These are phyloP conservation scores for Myripristis jacobus DNA, from an alignment of 2,797 vertebrate genomes.

Conservation along the genomic window DNA sequence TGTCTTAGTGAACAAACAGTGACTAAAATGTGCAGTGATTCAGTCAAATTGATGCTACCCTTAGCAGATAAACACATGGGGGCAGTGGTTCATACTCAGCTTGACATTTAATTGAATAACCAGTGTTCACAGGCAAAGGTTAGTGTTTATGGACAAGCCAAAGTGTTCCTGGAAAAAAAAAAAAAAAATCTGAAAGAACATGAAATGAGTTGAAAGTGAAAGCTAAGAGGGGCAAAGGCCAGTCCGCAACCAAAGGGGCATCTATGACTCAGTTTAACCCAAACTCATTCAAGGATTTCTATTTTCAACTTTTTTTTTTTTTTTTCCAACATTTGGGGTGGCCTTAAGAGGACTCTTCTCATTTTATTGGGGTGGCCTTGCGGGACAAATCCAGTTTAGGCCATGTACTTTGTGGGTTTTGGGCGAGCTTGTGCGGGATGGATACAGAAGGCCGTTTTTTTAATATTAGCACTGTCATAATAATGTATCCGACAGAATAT, in stretches of 20 bases:
- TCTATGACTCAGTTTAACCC: neutral
- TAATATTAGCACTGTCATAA: neutral
- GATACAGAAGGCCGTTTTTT: neutral
- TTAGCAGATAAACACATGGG: neutral
- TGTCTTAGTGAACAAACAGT: no score
- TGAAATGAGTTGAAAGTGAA: no score
- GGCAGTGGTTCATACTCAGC: neutral
- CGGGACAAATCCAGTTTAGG: neutral
- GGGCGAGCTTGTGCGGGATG: neutral
- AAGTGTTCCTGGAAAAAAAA: no score
- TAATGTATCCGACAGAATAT: neutral
- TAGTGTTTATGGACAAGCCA: no score
- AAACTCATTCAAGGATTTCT: neutral
- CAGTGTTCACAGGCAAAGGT: neutral
- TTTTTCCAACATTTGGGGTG: no score
- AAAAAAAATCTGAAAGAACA: no score
- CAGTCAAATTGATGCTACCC: constrained; percentile 2
- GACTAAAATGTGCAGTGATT: neutral
- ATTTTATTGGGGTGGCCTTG: neutral
- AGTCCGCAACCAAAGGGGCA: no score
- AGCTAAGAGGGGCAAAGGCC: no score
- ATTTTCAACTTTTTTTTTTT: neutral
- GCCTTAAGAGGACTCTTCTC: neutral
- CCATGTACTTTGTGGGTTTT: neutral
- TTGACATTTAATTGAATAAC: neutral